Percentiles rank a stretch among this genome's conserved stretches.
phyloP scores from a whole-genome alignment of 2,888 invertebrate species.

The Nephrotoma flavescens region DNA sequence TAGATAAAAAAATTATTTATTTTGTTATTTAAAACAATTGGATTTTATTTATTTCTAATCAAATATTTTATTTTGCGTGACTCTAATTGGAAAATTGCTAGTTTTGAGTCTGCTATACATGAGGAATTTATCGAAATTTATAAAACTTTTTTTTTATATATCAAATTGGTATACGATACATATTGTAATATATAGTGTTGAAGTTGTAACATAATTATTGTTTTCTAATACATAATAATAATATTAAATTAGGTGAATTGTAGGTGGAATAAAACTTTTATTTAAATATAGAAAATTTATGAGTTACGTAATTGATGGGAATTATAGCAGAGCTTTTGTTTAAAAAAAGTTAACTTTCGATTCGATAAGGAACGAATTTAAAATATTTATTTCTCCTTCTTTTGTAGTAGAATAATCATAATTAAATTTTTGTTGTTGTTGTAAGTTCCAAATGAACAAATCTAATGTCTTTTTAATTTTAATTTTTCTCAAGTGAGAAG shows the following conservation, averaged over 20 bases:
- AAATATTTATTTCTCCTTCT: not conserved
- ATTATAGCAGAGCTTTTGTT: not conserved
- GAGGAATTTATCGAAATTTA: not conserved
- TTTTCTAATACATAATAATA: not conserved
- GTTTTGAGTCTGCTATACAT: not conserved
- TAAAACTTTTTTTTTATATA: not conserved
- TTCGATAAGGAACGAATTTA: not conserved
- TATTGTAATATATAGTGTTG: not conserved
- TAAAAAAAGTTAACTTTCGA: not conserved
- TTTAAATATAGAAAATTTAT: not conserved
- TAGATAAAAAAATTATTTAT: not conserved
- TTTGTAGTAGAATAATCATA: not conserved
- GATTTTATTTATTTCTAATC: not conserved
- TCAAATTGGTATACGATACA: not conserved
- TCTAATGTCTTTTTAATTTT: conserved; percentile 2
- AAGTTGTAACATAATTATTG: not conserved
- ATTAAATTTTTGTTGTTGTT: not conserved
- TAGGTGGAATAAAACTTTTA: not conserved
- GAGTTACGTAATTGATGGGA: not conserved
- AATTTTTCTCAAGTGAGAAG: not conserved
- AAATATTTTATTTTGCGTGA: not conserved
- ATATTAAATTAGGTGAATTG: not conserved
- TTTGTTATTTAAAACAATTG: not conserved
- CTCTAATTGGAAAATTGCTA: not conserved
- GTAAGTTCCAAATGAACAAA: not conserved